Conservation (phyloP, 2,113 vertebrate species). For the Spheniscus mendiculus region DNA sequence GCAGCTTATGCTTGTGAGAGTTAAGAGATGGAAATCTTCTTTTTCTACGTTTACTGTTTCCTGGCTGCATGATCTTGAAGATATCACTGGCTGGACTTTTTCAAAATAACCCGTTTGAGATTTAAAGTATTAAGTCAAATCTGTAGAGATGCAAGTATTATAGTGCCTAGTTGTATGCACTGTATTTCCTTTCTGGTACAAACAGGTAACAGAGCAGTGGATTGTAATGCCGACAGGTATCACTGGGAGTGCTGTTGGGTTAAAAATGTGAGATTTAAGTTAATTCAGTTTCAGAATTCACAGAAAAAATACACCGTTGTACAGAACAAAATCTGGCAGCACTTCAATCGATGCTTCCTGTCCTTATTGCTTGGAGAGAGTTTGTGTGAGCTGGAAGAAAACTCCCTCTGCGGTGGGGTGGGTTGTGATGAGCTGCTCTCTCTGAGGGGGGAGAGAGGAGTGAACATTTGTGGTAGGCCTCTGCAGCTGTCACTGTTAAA, state of each 20-base stretch:
- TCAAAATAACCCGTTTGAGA: too few species aligned
- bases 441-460: not conserved
- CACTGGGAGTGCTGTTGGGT: not conserved
- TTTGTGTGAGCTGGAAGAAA: not conserved
- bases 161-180: too few species aligned
- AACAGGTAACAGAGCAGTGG: not conserved
- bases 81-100: not conserved
- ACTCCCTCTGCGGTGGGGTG: fast-evolving
- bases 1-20: not conserved
- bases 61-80: not conserved
- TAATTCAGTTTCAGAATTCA: not conserved
- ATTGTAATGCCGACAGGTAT: not conserved
- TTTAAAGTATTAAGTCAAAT: not conserved
- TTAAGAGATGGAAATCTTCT: not conserved
- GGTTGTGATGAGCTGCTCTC: not conserved
- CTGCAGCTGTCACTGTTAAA: not conserved
- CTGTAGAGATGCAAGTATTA: fast-evolving
- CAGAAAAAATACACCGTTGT: not conserved
- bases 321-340: not conserved
- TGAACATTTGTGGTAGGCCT: not conserved
- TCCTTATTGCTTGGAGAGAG: not conserved
- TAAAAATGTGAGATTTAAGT: not conserved
- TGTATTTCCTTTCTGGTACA: not conserved
- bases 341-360: not conserved
- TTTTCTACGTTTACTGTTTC: not conserved